Evolutionary conservation across 2,888 invertebrate genomes (phyloP).

Genomic region (Acleris literana): DNA sequence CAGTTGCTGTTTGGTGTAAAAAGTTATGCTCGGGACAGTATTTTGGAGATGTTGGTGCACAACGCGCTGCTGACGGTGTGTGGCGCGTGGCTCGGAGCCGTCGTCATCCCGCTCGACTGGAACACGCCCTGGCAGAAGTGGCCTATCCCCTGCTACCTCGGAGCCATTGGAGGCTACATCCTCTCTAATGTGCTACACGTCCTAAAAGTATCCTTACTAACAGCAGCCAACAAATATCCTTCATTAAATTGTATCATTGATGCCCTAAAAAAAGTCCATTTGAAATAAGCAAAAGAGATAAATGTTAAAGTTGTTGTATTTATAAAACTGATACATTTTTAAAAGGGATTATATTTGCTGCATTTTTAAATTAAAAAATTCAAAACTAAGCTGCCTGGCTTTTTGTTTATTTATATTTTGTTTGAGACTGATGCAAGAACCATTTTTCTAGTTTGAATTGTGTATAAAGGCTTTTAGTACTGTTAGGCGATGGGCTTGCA

Average conservation of each 20-base stretch:
- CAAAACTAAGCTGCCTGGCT: too few relatives aligned
- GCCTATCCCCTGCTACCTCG: slow-evolving; percentile 89
- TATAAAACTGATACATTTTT: too few relatives aligned
- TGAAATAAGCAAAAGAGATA: slow-evolving; percentile 43
- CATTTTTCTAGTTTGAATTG: too few relatives aligned
- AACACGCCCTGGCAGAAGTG: slow-evolving; percentile 94
- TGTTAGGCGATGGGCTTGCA: too few relatives aligned
- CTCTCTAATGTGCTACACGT: slow-evolving; percentile 82
- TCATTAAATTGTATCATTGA: slow-evolving; percentile 59
- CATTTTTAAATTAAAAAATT: too few relatives aligned
- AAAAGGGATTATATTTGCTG: too few relatives aligned
- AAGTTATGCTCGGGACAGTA: slow-evolving; percentile 75
- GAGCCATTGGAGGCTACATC: slow-evolving; percentile 86
- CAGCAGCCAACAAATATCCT: slow-evolving; percentile 69
- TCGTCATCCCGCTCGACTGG: slow-evolving; percentile 95
- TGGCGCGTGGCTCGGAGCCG: slow-evolving; percentile 93
- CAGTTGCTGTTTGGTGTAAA: slow-evolving; percentile 81
- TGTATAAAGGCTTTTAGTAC: too few relatives aligned
- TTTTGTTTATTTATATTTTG: too few relatives aligned
- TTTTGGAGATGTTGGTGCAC: slow-evolving; percentile 82
- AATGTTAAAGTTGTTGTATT: too few relatives aligned
- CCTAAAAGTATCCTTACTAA: slow-evolving; percentile 66
- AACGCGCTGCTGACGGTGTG: slow-evolving; percentile 84
- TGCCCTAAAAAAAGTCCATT: slow-evolving; percentile 57
- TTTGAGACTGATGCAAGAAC: too few relatives aligned